A percentile compares a stretch with the other conserved stretches of the same genome.
phyloP scores from a whole-genome alignment of 2,797 vertebrate genomes.

The Rhynchotus rufescens region DNA sequence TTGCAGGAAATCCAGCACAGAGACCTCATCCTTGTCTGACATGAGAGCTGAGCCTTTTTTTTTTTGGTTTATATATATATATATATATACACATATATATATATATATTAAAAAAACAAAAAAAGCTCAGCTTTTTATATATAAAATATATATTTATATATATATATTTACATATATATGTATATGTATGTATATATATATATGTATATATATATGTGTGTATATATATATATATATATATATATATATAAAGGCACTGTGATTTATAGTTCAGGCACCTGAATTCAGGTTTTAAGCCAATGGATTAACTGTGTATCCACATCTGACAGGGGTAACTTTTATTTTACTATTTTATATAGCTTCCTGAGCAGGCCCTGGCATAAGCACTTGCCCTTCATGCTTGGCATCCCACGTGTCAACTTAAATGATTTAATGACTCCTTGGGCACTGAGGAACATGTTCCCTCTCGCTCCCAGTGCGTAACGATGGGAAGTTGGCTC shows the following conservation, averaged over 20 bases:
- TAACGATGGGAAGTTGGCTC: neutral
- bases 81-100: too few species aligned
- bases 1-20: fast-evolving
- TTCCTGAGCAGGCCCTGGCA: neutral
- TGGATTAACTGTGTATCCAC: neutral
- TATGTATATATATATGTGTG: too few species aligned
- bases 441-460: neutral
- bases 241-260: fast-evolving
- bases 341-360: neutral
- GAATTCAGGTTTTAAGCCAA: neutral
- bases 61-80: too few species aligned
- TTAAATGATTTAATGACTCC: neutral
- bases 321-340: neutral
- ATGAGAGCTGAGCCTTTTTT: neutral
- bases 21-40: fast-evolving
- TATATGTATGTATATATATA: too few species aligned
- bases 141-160: too few species aligned
- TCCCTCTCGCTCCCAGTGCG: neutral
- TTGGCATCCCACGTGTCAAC: neutral
- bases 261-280: neutral
- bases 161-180: too few species aligned
- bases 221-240: too few species aligned
- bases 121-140: too few species aligned
- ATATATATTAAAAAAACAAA: too few species aligned
- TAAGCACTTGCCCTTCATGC: neutral